Base-by-base conservation (phyloP, 1,140 invertebrate species). In the Solenopsis fugax region DNA sequence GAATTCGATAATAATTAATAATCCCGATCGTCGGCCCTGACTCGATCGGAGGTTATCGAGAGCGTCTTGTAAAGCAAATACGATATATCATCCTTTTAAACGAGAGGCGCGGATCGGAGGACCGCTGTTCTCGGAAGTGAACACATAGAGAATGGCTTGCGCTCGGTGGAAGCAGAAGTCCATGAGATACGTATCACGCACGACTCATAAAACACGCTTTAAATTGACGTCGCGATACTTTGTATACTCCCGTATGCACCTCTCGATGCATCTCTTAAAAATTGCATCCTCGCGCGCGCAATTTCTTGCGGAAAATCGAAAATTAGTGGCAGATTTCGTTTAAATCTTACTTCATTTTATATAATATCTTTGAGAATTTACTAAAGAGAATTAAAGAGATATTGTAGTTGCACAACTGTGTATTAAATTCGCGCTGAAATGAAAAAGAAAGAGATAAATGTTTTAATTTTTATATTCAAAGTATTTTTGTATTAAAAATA, bases 51-150 rank as follows among this genome's bases (percentile, higher is more conserved):
- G 41, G 41, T 73, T 73, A 84, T 84, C 80, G 80, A 60, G 69
- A 84, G 56, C 80, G 80, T 75, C 80, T 60, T 84, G 69, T 84
- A 75, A 84, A 84, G 69, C 82, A 78, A 85, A 85, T 85, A 76
- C 82, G 73, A 78, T 85, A 78, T 85, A 85, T 85, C 82, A 85
- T 85, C 50, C 34, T 78, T 85, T 85, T 78, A 85, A 85, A 85
- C 73, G 73, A 78, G 73, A 45, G 69, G 41, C 41, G 67, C 67
- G 29, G 67, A 82, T 37, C 52, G 18, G 21, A 72, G 67, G 41
- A 37, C 7, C 69, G 56, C 41, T 60, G 45, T 75, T 84, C 80
- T 60, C 69, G 54, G 80, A 84, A 84, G 69, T 56, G 69, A 50
- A 4, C 54, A 48, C 37, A 13, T 58, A 52, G 77, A 73, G 24